Percentiles rank a stretch among this genome's conserved stretches.
Conservation (phyloP, 1,140 invertebrate species). For the Colletes gigas region DNA sequence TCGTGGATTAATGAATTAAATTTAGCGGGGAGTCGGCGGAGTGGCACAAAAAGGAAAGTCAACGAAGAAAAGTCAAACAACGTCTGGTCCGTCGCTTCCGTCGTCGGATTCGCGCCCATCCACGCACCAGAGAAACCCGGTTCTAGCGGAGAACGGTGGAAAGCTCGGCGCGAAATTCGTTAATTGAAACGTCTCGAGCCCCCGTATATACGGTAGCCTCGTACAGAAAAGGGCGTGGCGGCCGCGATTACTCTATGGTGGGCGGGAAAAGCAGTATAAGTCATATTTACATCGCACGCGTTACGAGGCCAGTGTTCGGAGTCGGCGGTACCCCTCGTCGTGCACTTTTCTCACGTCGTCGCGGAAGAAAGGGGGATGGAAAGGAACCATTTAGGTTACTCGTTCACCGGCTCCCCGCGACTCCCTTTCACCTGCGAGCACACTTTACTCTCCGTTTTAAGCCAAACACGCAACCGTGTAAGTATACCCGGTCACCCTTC, state of each 20-base stretch:
- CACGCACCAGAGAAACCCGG: neutral
- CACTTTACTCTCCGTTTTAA: neutral
- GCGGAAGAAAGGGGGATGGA: constrained; percentile 9
- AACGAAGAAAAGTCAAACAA: constrained; percentile 42
- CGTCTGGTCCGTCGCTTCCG: constrained; percentile 28
- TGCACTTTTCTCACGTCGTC: constrained; percentile 2
- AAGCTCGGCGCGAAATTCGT: constrained; percentile 54
- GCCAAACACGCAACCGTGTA: neutral
- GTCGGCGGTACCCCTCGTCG: neutral
- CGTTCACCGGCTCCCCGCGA: neutral
- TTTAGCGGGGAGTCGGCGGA: constrained; percentile 33
- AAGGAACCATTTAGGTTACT: constrained; percentile 1
- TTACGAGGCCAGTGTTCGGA: constrained; percentile 4
- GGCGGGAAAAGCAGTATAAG: constrained; percentile 65
- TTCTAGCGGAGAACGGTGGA: neutral
- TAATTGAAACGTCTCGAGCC: constrained; percentile 66
- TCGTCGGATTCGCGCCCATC: neutral
- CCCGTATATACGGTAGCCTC: constrained; percentile 45
- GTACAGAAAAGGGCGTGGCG: constrained; percentile 57
- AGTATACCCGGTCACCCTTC: constrained; percentile 4
- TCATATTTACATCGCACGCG: constrained; percentile 24
- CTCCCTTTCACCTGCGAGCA: neutral
- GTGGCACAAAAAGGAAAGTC: constrained; percentile 37
- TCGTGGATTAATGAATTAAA: constrained; percentile 54
- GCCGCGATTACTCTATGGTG: constrained; percentile 60